Conservation (phyloP, 2,113 vertebrate genomes). For the Erythrocercus mccallii region DNA sequence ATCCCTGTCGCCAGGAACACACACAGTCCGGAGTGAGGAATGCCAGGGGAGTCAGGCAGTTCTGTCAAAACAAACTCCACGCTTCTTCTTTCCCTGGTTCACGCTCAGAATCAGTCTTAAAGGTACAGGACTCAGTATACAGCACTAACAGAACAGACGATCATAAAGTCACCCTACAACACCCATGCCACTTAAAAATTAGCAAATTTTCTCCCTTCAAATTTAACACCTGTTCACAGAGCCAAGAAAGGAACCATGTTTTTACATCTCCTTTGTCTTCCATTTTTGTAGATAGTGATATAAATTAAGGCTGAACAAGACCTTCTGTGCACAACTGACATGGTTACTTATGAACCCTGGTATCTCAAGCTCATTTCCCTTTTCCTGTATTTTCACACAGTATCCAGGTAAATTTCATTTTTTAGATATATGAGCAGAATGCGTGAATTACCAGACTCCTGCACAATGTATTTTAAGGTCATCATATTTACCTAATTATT, state of each 20-base stretch:
- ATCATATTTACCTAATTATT: neutral
- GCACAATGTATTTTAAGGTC: neutral
- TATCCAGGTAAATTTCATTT: neutral
- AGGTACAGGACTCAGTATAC: no score
- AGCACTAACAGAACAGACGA: no score
- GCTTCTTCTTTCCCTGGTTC: no score
- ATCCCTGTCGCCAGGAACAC: no score
- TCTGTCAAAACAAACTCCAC: no score
- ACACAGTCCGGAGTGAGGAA: no score
- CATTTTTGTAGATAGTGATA: neutral
- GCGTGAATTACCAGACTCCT: neutral
- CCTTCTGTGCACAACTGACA: neutral
- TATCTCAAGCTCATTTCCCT: neutral
- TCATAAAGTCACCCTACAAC: no score
- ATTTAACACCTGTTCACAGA: neutral
- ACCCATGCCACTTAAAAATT: neutral
- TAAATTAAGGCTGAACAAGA: neutral
- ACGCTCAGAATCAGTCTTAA: no score
- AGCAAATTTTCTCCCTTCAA: neutral
- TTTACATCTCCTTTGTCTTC: neutral
- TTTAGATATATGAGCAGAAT: neutral
- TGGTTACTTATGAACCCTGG: neutral
- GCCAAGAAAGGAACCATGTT: neutral
- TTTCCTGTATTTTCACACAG: neutral
- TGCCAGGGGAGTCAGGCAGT: no score